Evolutionary conservation across 2,797 vertebrate genomes (phyloP).

Genomic region (Lateolabrax maculatus): DNA sequence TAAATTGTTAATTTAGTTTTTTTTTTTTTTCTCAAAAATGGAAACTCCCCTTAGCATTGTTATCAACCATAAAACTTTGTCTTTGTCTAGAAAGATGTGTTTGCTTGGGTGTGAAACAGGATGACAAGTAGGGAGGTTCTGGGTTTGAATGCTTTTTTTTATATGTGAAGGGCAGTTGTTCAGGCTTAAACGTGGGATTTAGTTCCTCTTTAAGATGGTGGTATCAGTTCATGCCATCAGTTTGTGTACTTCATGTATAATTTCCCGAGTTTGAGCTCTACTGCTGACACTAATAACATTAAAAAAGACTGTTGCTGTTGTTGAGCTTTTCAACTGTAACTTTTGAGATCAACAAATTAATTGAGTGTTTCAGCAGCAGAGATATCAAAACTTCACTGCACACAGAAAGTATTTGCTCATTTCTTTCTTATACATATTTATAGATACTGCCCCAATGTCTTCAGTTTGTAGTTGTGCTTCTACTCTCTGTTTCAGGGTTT

Average conservation of each 20-base stretch:
- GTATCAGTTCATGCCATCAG: neutral
- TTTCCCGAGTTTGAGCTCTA: neutral
- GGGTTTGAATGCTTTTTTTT: neutral
- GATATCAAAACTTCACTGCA: neutral
- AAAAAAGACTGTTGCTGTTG: neutral
- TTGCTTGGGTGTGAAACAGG: neutral
- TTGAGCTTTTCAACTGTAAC: neutral
- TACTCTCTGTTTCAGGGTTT: conserved; percentile 76
- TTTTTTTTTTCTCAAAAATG: neutral
- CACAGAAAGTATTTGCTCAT: neutral
- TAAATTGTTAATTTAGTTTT: neutral
- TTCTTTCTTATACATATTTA: neutral
- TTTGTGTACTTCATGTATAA: neutral
- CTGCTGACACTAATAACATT: neutral
- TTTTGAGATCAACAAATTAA: neutral
- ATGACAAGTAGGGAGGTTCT: neutral
- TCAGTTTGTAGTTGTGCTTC: neutral
- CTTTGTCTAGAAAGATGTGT: neutral
- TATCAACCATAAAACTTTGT: neutral
- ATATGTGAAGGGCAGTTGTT: neutral
- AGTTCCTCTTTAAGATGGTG: neutral
- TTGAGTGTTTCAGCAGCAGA: neutral
- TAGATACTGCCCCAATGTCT: neutral
- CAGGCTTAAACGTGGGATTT: neutral
- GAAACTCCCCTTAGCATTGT: conserved; percentile 1